These are phyloP conservation scores for Apostichopus californicus DNA, from an alignment of 35 echinoderm and acorn worm genomes.

Conservation along the genomic window DNA sequence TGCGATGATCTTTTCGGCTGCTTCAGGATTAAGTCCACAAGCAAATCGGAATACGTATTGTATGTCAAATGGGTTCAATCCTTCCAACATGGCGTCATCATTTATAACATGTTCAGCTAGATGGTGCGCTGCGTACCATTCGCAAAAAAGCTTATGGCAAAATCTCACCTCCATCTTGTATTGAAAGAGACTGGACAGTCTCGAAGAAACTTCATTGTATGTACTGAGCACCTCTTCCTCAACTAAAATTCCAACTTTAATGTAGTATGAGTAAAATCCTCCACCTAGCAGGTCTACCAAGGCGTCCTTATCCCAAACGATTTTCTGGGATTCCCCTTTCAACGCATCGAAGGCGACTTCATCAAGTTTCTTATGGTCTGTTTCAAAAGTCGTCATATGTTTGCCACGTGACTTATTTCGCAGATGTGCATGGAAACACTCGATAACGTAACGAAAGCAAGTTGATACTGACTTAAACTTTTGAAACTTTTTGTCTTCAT, in stretches of 20 bases:
- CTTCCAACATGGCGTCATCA: too few relatives aligned
- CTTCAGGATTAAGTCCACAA: conserved; percentile 26
- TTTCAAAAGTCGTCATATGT: not conserved
- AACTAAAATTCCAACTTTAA: conserved; percentile 24
- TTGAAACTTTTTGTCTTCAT: conserved; percentile 21
- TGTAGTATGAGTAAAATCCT: not conserved
- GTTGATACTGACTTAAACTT: not conserved
- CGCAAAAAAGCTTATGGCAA: conserved; percentile 27
- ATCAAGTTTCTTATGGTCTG: conserved; percentile 1
- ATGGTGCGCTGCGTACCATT: conserved; percentile 28
- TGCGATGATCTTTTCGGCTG: not conserved
- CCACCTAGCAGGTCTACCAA: not conserved
- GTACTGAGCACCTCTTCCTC: not conserved
- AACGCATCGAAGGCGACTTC: conserved; percentile 12
- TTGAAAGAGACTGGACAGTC: not conserved
- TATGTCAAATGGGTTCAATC: conserved; percentile 24
- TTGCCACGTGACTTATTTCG: conserved; percentile 13
- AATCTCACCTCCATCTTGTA: conserved; percentile 35
- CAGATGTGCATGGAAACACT: conserved; percentile 10
- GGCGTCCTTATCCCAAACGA: not conserved
- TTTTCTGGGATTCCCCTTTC: not conserved
- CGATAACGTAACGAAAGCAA: conserved; percentile 33
- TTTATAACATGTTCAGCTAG: not conserved
- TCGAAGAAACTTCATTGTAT: not conserved
- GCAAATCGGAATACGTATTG: conserved; percentile 25